phyloP scores from a whole-genome alignment of 2,113 vertebrate species.

The Mastomys coucha region DNA sequence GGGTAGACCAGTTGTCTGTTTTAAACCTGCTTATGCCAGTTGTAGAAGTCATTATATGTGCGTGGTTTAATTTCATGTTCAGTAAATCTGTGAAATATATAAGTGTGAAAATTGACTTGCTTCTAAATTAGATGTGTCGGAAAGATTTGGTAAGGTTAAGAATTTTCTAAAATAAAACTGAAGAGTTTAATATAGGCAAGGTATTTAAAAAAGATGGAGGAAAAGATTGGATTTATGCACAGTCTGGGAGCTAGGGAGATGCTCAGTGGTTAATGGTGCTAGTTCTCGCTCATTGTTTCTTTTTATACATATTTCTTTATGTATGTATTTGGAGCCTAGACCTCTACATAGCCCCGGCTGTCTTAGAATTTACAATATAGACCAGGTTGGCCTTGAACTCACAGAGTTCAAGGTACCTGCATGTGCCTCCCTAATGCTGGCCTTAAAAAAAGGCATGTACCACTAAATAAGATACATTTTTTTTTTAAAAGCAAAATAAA shows the following conservation, averaged over 20 bases:
- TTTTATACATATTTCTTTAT: neutral
- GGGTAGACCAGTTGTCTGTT: conserved; percentile 6
- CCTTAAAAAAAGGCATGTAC: neutral
- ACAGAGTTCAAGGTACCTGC: neutral
- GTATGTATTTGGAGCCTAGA: too few species aligned
- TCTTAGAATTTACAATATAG: neutral
- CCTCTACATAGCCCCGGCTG: neutral
- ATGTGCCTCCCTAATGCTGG: neutral
- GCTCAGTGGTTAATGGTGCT: neutral
- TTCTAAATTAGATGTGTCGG: conserved; percentile 47
- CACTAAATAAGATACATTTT: neutral
- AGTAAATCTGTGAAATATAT: neutral
- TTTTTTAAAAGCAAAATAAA: neutral
- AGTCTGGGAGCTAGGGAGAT: neutral
- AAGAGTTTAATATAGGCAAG: neutral
- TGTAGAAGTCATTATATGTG: neutral
- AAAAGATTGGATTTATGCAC: neutral
- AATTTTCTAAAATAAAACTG: conserved; percentile 57
- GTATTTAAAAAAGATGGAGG: neutral
- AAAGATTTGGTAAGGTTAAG: conserved; percentile 42
- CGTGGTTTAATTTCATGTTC: conserved; percentile 18
- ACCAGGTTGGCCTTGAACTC: neutral
- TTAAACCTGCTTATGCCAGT: neutral
- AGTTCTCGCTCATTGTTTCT: neutral
- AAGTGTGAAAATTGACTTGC: conserved; percentile 2